A percentile compares a stretch with the other conserved stretches of the same genome.
phyloP scores from a whole-genome alignment of 2,113 vertebrate species.

The Amia ocellicauda region DNA sequence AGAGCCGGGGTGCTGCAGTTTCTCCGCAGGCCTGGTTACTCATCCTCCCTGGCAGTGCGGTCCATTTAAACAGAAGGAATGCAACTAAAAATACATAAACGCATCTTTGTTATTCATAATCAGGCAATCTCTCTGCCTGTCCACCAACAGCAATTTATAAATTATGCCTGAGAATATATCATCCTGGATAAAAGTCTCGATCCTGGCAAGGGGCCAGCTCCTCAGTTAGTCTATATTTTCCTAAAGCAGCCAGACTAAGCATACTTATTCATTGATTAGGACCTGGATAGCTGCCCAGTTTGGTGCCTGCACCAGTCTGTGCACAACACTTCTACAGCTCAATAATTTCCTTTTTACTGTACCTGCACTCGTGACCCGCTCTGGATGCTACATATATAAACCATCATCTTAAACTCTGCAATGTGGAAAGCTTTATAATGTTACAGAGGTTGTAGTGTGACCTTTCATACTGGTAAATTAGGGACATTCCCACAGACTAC shows the following conservation, averaged over 20 bases:
- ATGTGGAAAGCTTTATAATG: too few relatives aligned
- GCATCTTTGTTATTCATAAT: slow-evolving; percentile 19
- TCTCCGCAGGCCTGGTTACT: slow-evolving; percentile 26
- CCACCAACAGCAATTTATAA: slow-evolving; percentile 32
- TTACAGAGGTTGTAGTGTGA: too few relatives aligned
- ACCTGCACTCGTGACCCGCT: neutral
- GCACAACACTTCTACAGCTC: slow-evolving; percentile 9
- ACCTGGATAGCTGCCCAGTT: slow-evolving; percentile 29
- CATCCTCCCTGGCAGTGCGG: slow-evolving; percentile 23
- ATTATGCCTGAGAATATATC: slow-evolving; percentile 36
- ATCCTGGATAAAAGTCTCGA: slow-evolving; percentile 32
- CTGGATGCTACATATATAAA: neutral
- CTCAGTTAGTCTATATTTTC: slow-evolving; percentile 37
- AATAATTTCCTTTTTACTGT: neutral
- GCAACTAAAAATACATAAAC: neutral
- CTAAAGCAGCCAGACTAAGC: slow-evolving; percentile 31
- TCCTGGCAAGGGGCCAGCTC: slow-evolving; percentile 29
- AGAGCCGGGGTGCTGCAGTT: neutral
- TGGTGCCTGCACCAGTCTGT: slow-evolving; percentile 15
- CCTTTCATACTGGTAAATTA: too few relatives aligned
- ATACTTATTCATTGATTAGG: slow-evolving; percentile 45
- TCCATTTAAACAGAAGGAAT: slow-evolving; percentile 8
- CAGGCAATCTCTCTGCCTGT: slow-evolving; percentile 23
- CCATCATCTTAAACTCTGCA: neutral
- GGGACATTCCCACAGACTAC: too few relatives aligned